phyloP scores from a whole-genome alignment of 2,888 invertebrate genomes.

The Melanophora roralis region DNA sequence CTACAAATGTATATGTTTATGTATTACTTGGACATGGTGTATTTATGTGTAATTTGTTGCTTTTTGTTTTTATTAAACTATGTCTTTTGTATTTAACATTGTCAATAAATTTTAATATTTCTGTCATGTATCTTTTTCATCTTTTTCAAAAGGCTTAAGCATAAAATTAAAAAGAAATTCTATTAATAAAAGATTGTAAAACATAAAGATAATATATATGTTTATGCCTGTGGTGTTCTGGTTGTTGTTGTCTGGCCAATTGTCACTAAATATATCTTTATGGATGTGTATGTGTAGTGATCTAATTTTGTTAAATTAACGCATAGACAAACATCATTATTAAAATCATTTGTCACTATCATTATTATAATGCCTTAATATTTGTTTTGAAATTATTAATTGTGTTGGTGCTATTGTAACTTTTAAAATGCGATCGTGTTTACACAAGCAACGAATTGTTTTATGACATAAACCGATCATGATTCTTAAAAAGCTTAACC shows the following conservation, averaged over 20 bases:
- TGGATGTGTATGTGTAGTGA: slow-evolving; percentile 62
- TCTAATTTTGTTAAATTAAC: slow-evolving; percentile 63
- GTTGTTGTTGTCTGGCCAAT: slow-evolving; percentile 63
- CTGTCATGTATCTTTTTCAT: slow-evolving; percentile 60
- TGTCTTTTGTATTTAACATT: slow-evolving; percentile 58
- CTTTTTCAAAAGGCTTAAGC: slow-evolving; percentile 47
- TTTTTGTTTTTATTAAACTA: slow-evolving; percentile 43
- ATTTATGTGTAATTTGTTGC: not conserved
- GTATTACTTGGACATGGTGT: not conserved
- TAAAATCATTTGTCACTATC: slow-evolving; percentile 47
- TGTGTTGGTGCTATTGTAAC: slow-evolving; percentile 26
- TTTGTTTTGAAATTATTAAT: slow-evolving; percentile 34
- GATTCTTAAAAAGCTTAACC: too few species aligned
- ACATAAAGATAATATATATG: not conserved
- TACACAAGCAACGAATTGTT: not conserved
- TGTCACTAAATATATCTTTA: slow-evolving; percentile 67
- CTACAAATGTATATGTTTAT: not conserved
- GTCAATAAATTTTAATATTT: slow-evolving; percentile 61
- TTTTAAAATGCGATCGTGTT: not conserved
- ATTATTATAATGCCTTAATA: slow-evolving; percentile 10
- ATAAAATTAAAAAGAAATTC: not conserved
- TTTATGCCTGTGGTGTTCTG: slow-evolving; percentile 28
- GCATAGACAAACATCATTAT: slow-evolving; percentile 57
- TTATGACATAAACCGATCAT: not conserved
- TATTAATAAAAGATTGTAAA: slow-evolving; percentile 1